Evolutionary conservation across 30 jellyfish, hydroid and myxozoan genomes (phyloP).

Genomic region (Mastigias papua): DNA sequence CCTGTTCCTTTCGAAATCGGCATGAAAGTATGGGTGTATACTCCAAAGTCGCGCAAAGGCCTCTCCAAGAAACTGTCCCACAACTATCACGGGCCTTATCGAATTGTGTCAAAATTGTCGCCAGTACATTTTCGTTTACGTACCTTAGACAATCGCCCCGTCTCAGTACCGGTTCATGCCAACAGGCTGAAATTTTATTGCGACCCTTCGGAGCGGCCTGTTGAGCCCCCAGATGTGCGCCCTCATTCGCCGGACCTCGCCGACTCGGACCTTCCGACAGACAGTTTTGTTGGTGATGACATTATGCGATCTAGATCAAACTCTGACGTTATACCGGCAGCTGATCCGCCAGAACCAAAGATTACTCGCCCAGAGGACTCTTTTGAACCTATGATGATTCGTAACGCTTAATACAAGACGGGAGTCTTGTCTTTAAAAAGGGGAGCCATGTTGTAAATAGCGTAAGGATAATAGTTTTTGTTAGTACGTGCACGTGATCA

Average conservation of each 20-base stretch:
- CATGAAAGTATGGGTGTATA: conserved; percentile 59
- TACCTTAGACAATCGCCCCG: conserved; percentile 19
- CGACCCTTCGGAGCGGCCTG: conserved; percentile 39
- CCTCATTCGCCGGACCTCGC: conserved; percentile 3
- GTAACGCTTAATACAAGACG: background rate
- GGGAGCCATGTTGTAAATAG: background rate
- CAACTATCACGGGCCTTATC: conserved; percentile 57
- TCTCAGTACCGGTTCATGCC: conserved; percentile 44
- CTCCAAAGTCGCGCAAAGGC: conserved; percentile 49
- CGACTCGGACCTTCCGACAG: background rate
- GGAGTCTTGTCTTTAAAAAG: background rate
- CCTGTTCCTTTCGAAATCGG: conserved; percentile 45
- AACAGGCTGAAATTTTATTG: conserved; percentile 14
- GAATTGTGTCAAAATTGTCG: conserved; percentile 28
- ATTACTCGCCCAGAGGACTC: background rate
- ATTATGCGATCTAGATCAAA: background rate
- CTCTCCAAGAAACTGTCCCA: conserved; percentile 46
- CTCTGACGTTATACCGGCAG: background rate
- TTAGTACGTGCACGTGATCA: background rate
- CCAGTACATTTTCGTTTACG: conserved; percentile 38
- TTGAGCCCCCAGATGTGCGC: background rate
- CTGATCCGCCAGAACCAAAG: background rate
- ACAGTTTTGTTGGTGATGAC: background rate
- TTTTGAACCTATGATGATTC: background rate
- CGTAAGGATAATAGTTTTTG: background rate